Conservation (phyloP, 2,797 vertebrate species). For the Lates japonicus region DNA sequence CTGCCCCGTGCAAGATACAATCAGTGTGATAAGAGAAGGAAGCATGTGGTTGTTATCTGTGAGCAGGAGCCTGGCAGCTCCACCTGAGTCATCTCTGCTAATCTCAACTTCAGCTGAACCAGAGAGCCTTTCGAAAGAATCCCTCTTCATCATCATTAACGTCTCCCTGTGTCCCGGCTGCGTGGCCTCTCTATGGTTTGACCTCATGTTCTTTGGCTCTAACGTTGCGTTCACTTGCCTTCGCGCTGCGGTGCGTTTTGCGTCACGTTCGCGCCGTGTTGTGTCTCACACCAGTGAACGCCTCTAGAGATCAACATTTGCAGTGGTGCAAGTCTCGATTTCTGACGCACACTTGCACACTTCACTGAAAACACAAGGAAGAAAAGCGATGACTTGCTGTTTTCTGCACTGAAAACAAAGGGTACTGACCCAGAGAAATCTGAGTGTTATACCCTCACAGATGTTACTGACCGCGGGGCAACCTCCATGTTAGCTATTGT, state of each 20-base stretch:
- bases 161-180: background rate
- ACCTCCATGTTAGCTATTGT: too few relatives aligned
- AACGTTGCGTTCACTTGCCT: background rate
- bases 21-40: conserved; percentile 69
- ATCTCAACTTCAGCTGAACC: background rate
- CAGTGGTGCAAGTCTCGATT: background rate
- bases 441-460: too few relatives aligned
- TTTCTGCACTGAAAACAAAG: background rate
- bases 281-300: background rate
- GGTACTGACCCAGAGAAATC: too few relatives aligned
- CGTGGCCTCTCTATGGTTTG: background rate
- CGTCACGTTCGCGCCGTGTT: background rate
- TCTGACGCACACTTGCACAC: background rate
- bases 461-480: too few relatives aligned
- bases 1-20: conserved; percentile 49
- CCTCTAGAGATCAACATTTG: background rate
- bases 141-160: background rate
- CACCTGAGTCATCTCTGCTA: conserved; percentile 47
- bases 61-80: conserved; percentile 30
- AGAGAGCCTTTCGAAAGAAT: background rate
- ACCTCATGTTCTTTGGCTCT: background rate
- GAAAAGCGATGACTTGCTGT: background rate
- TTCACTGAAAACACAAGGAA: background rate
- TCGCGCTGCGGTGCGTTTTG: background rate
- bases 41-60: conserved; percentile 67